These are phyloP conservation scores for Habrosyne pyritoides DNA, from an alignment of 2,888 invertebrate genomes.

Conservation along the genomic window DNA sequence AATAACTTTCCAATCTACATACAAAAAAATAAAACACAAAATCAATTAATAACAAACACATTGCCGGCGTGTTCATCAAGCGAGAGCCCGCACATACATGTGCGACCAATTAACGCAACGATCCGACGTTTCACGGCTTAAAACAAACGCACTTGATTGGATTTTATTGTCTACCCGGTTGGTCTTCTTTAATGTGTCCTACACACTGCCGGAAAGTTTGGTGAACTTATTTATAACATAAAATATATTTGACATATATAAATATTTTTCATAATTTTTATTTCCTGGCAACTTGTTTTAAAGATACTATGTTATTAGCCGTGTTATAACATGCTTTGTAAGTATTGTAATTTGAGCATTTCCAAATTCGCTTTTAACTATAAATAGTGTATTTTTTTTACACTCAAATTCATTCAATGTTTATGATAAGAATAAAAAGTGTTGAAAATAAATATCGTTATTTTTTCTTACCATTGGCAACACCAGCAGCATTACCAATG, in stretches of 20 bases:
- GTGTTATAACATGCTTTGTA: too few species aligned
- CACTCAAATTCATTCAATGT: too few species aligned
- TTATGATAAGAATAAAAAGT: too few species aligned
- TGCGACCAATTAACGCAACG: slow-evolving; percentile 74
- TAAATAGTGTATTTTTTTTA: not conserved
- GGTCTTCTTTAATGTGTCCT: slow-evolving; percentile 57
- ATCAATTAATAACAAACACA: slow-evolving; percentile 3
- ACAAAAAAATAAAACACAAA: not conserved
- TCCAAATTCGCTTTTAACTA: too few species aligned
- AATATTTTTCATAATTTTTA: too few species aligned
- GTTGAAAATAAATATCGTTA: not conserved
- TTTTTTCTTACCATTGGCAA: too few species aligned
- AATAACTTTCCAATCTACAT: not conserved
- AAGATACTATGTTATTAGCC: too few species aligned
- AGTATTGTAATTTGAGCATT: too few species aligned
- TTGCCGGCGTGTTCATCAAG: slow-evolving; percentile 1
- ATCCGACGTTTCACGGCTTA: slow-evolving; percentile 49
- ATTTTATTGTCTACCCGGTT: slow-evolving; percentile 75
- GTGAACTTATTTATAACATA: slow-evolving; percentile 9
- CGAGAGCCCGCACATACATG: slow-evolving; percentile 44
- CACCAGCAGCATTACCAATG: too few species aligned
- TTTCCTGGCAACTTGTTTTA: too few species aligned
- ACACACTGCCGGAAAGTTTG: slow-evolving; percentile 19
- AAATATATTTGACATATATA: too few species aligned
- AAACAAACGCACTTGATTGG: slow-evolving; percentile 69